These are phyloP conservation scores for Temnothorax nylanderi DNA, from an alignment of 1,140 invertebrate species.

Conservation along the genomic window DNA sequence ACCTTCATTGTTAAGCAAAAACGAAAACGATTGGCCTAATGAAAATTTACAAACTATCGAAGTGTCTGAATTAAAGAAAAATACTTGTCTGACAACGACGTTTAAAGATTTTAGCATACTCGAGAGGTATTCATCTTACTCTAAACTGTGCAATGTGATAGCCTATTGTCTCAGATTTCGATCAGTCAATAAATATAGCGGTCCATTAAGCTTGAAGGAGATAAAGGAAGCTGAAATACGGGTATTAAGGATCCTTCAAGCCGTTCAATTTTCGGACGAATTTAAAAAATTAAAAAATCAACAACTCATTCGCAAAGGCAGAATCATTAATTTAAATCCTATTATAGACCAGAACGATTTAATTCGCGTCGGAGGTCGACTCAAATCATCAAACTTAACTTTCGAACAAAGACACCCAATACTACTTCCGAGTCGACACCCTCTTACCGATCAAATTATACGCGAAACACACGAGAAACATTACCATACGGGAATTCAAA, in stretches of 20 bases:
- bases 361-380: background rate
- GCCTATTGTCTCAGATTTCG: background rate
- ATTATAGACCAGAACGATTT: background rate
- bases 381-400: too few relatives aligned
- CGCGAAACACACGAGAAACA: too few relatives aligned
- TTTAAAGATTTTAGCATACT: background rate
- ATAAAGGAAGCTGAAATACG: background rate
- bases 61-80: background rate
- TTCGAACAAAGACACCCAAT: too few relatives aligned
- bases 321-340: background rate
- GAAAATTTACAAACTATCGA: background rate
- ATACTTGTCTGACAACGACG: too few relatives aligned
- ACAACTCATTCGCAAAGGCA: background rate
- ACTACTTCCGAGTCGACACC: too few relatives aligned
- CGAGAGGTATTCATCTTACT: background rate
- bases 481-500: too few relatives aligned
- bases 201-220: background rate
- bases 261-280: background rate
- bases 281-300: background rate
- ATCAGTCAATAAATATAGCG: background rate
- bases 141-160: background rate
- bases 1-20: constrained; percentile 51
- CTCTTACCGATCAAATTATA: too few relatives aligned
- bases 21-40: background rate
- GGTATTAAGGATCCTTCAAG: background rate